Evolutionary conservation across 2,888 invertebrate species (phyloP), one percentile per base, ranked within the genome.

Genomic region (Chorisops tibialis): DNA sequence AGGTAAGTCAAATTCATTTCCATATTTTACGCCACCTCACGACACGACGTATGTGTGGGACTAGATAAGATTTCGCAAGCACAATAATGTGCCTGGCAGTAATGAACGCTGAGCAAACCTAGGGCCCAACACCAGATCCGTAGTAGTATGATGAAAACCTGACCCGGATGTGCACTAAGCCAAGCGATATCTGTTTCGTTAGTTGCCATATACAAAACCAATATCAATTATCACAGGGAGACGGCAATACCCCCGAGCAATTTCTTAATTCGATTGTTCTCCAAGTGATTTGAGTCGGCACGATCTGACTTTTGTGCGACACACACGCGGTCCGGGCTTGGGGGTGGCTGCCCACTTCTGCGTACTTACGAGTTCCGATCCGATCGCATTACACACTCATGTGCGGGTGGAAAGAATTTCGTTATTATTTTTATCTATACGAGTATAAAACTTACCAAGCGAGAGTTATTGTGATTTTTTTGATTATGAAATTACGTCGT

Each of bases 1-100:
- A 75, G 77, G 77, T 77, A 69, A 74, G 77, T 75, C 12, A n/a
- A 18, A 19, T 14, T 39, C 5, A 11, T 39, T 39, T 11, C 6
- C 39, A 39, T 16, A 14, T 30, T 30, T 30, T 30, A 30, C 30
- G 30, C 9, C 30, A 30, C 30, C 1, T 1, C 9, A 30, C 30
- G 9, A 30, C 7, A 30, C 30, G 30, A 9, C 30, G 30, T 30
- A 9, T 30, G 30, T 30, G 41, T 41, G 30, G 41, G 41, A 18
- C 12, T 41, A 5, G 41, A 16, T 41, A 41, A 14, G 18, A 41
- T 41, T 41, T 41, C 41, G 7, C 41, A 41, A 41, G 5, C n/a
- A n/a, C 41, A 18, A 16, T 41, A n/a, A n/a, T n/a, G n/a, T n/a
- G 5, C 41, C 18, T 41, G 11, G n/a, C n/a, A 41, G 6, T 16